Conservation (phyloP, 2,888 invertebrate genomes). For the Gymnocheta viridis region DNA sequence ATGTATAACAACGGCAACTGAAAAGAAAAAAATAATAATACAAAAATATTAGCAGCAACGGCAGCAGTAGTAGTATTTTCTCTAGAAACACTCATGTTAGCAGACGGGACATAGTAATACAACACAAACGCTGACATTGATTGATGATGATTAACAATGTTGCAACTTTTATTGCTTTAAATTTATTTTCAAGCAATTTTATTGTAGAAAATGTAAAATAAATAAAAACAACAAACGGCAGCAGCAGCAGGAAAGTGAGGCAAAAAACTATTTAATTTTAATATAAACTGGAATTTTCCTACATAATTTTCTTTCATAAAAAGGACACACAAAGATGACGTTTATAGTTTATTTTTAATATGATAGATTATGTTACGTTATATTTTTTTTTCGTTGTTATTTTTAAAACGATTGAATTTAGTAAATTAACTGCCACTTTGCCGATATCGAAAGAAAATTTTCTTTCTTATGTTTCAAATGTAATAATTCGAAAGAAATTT, state of each 20-base stretch:
- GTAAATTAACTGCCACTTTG: too few relatives aligned
- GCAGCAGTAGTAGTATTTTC: not conserved
- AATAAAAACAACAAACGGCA: not conserved
- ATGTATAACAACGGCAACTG: conserved; percentile 1
- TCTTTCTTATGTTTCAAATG: too few relatives aligned
- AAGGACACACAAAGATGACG: conserved; percentile 3
- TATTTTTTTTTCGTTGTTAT: too few relatives aligned
- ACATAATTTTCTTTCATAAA: not conserved
- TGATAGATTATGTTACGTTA: conserved; percentile 18
- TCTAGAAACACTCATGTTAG: conserved; percentile 14
- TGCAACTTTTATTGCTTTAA: conserved; percentile 81
- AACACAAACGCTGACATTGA: conserved; percentile 79
- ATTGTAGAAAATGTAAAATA: conserved; percentile 45
- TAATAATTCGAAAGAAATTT: too few relatives aligned
- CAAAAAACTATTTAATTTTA: not conserved
- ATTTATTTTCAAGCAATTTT: conserved; percentile 72
- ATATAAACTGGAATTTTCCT: conserved; percentile 21
- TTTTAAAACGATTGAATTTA: too few relatives aligned
- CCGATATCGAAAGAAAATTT: too few relatives aligned
- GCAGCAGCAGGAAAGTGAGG: not conserved
- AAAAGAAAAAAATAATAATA: not conserved
- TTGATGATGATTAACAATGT: conserved; percentile 82
- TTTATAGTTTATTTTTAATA: conserved; percentile 23
- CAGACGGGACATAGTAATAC: conserved; percentile 20
- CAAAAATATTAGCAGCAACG: conserved; percentile 32